These are phyloP conservation scores for Drosophila pallidifrons DNA, from an alignment of 1,140 invertebrate genomes.

Conservation along the genomic window DNA sequence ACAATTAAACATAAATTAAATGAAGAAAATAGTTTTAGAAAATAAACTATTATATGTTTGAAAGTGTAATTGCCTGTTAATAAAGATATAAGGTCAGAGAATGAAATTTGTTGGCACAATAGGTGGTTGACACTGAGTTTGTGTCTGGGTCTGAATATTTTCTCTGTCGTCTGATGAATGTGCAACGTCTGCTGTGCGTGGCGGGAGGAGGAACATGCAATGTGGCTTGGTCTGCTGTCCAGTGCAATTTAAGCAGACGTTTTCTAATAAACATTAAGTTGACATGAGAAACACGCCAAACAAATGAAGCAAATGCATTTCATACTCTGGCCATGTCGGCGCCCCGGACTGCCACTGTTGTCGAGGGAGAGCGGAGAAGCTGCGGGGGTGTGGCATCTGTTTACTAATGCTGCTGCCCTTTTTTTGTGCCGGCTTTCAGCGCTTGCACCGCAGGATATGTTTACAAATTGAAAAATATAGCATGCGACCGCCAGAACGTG, in stretches of 20 bases:
- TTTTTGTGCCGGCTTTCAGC: conserved; percentile 52
- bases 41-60: too few species aligned
- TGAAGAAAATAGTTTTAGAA: too few species aligned
- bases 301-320: conserved; percentile 82
- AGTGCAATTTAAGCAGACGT: conserved; percentile 61
- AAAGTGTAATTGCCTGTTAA: too few species aligned
- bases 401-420: conserved; percentile 61
- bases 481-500: conserved; percentile 67
- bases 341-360: conserved; percentile 18
- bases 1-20: too few species aligned
- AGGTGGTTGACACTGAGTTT: background rate
- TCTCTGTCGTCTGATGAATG: conserved; percentile 44
- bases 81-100: too few species aligned
- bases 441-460: conserved; percentile 78
- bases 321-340: conserved; percentile 45
- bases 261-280: conserved; percentile 82
- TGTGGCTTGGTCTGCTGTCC: conserved; percentile 19
- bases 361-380: background rate
- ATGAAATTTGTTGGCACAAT: too few species aligned
- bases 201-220: background rate
- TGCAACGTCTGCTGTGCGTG: conserved; percentile 17
- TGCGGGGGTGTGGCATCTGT: conserved; percentile 52
- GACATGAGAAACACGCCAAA: conserved; percentile 80
- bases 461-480: conserved; percentile 83
- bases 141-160: background rate